phyloP scores from a whole-genome alignment of 1,140 invertebrate genomes.

The Heliconius hewitsoni region DNA sequence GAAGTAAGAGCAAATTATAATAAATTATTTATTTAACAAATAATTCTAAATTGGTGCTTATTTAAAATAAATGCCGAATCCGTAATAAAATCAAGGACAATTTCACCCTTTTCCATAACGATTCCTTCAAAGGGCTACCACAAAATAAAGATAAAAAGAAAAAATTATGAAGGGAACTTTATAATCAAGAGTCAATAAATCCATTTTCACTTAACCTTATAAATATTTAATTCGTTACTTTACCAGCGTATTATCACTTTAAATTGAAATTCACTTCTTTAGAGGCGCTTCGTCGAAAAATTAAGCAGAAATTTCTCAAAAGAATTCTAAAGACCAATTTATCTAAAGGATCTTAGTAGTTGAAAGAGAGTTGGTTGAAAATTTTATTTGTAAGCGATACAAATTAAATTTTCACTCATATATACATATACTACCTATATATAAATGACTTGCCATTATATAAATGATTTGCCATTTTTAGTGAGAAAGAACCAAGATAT shows the following conservation, averaged over 20 bases:
- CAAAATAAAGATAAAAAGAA: conserved; percentile 1
- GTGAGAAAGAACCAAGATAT: no score
- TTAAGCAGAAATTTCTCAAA: not conserved
- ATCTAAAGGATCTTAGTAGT: not conserved
- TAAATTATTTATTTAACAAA: no score
- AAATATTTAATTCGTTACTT: conserved; percentile 4
- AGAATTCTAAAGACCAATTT: conserved; percentile 19
- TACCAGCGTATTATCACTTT: conserved; percentile 10
- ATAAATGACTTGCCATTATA: no score
- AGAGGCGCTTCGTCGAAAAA: conserved; percentile 13
- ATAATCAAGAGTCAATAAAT: not conserved
- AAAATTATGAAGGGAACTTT: conserved; percentile 1
- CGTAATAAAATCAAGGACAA: not conserved
- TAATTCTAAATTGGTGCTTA: not conserved
- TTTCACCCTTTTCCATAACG: not conserved
- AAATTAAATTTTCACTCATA: no score
- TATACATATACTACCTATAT: no score
- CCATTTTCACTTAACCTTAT: not conserved
- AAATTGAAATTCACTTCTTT: conserved; percentile 20
- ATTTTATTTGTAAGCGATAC: not conserved
- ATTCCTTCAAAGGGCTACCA: not conserved
- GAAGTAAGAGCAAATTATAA: no score
- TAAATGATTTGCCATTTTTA: no score
- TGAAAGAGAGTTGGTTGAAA: not conserved
- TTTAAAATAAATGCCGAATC: not conserved